Evolutionary conservation across 1,140 invertebrate genomes (phyloP).

Genomic region (Diprion similis): DNA sequence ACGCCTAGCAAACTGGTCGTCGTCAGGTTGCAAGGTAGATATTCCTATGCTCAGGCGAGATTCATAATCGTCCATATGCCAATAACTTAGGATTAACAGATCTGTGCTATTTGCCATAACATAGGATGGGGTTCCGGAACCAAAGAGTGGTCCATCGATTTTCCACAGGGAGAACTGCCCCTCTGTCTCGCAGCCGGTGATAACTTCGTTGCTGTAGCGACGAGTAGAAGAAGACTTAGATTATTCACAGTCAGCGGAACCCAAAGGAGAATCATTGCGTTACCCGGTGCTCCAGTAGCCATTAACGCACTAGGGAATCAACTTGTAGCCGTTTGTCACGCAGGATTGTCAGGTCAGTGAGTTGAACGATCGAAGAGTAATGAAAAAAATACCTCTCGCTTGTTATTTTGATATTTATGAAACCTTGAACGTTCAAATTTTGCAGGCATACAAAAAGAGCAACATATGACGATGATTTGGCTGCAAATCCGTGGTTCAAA

Average conservation of each 20-base stretch:
- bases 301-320: conserved; percentile 73
- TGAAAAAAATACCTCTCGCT: conserved; percentile 22
- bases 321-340: conserved; percentile 82
- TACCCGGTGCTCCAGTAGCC: conserved; percentile 76
- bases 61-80: background rate
- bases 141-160: conserved; percentile 86
- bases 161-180: conserved; percentile 81
- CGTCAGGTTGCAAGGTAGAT: conserved; percentile 50
- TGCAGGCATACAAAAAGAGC: conserved; percentile 56
- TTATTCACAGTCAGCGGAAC: conserved; percentile 87
- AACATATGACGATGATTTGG: conserved; percentile 67
- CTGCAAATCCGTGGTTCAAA: conserved; percentile 51
- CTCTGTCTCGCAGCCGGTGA: conserved; percentile 75
- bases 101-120: conserved; percentile 23
- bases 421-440: conserved; percentile 24
- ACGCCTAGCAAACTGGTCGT: conserved; percentile 61
- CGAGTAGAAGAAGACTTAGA: conserved; percentile 74
- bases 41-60: conserved; percentile 13
- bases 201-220: conserved; percentile 81
- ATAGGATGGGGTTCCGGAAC: conserved; percentile 71
- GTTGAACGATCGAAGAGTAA: conserved; percentile 47
- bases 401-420: background rate
- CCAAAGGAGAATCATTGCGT: conserved; percentile 79
- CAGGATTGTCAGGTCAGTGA: conserved; percentile 46
- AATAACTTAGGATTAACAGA: conserved; percentile 11